phyloP scores from a whole-genome alignment of 2,888 invertebrate genomes.

The Orthosia incerta region DNA sequence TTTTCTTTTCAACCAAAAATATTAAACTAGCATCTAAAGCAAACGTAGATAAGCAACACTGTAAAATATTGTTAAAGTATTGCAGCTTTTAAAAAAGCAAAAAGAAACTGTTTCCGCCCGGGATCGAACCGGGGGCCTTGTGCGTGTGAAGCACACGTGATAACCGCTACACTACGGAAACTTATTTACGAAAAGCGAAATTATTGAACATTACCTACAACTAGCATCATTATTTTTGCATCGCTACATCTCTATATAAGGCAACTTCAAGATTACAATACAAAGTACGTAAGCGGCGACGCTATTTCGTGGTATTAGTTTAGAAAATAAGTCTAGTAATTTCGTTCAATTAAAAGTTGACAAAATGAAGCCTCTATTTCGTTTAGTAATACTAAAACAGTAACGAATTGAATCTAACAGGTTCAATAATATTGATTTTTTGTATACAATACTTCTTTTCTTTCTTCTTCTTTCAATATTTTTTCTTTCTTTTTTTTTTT shows the following conservation, averaged over 20 bases:
- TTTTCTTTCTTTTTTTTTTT: too few species aligned
- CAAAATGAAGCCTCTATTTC: not conserved
- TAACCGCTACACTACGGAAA: conserved; percentile 95
- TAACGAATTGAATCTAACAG: not conserved
- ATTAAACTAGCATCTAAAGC: too few species aligned
- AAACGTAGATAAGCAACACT: not conserved
- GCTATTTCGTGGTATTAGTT: too few species aligned
- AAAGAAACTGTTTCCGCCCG: conserved; percentile 91
- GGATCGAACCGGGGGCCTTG: conserved; percentile 94
- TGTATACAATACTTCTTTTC: too few species aligned
- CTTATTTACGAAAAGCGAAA: conserved; percentile 41
- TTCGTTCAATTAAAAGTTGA: not conserved
- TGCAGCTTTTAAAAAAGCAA: not conserved
- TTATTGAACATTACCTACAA: accelerated
- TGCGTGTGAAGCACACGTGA: conserved; percentile 96
- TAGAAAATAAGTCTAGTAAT: not conserved
- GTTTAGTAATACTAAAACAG: not conserved
- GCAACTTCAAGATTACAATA: too few species aligned
- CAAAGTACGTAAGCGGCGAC: too few species aligned
- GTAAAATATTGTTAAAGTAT: not conserved
- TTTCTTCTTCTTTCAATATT: too few species aligned
- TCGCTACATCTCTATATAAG: not conserved
- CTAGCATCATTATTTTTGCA: not conserved
- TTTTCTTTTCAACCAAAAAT: not conserved
- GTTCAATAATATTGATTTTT: not conserved